Evolutionary conservation across 2,113 vertebrate species (phyloP).

Genomic region (Nothocercus julius): DNA sequence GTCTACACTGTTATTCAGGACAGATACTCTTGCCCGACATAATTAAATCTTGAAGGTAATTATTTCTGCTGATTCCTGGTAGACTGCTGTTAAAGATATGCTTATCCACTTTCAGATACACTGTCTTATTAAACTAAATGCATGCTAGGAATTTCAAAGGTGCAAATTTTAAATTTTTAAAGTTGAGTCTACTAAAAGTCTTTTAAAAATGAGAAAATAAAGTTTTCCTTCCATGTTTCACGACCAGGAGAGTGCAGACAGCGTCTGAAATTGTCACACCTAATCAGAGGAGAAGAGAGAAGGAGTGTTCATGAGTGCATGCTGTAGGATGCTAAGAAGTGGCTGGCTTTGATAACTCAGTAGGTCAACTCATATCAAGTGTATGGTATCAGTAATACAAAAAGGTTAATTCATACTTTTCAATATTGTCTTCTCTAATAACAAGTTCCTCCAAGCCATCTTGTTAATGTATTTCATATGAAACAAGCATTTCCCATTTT

Average conservation of each 20-base stretch:
- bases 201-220: conserved; percentile 54
- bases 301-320: neutral
- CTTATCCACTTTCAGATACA: conserved; percentile 72
- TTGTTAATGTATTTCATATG: conserved; percentile 41
- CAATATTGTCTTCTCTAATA: conserved; percentile 15
- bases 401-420: conserved; percentile 52
- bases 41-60: conserved; percentile 80
- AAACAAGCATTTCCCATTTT: conserved; percentile 15
- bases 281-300: neutral
- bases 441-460: neutral
- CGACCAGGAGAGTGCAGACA: neutral
- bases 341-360: neutral
- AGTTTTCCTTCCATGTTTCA: conserved; percentile 21
- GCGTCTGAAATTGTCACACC: neutral
- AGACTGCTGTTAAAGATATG: conserved; percentile 72
- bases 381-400: neutral
- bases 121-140: conserved; percentile 78
- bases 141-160: conserved; percentile 73
- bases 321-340: neutral
- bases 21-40: conserved; percentile 74
- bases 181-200: conserved; percentile 47
- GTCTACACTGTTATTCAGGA: conserved; percentile 67
- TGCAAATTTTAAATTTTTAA: conserved; percentile 52
- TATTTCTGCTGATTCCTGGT: conserved; percentile 77
- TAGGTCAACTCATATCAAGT: neutral